Percentiles rank a stretch among this genome's conserved stretches.
These are phyloP conservation scores for Vanacampus margaritifer DNA, from an alignment of 2,113 vertebrate species.

Conservation along the genomic window DNA sequence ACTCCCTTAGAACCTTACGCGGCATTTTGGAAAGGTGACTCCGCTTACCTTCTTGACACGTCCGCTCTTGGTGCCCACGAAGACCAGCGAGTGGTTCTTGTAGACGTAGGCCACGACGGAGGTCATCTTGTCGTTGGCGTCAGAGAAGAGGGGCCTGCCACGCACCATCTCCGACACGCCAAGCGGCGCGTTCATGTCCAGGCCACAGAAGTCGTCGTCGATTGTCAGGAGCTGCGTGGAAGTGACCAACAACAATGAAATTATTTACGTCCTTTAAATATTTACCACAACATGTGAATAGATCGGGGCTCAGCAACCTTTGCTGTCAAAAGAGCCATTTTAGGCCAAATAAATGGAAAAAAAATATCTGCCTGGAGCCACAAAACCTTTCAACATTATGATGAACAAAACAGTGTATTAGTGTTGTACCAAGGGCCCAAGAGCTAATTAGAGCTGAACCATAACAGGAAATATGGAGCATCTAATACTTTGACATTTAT, in stretches of 20 bases:
- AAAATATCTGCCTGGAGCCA: too few species aligned
- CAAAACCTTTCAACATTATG: too few species aligned
- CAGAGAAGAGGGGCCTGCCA: conserved; percentile 88
- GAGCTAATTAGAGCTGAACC: too few species aligned
- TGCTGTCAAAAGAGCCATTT: too few species aligned
- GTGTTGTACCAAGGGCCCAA: too few species aligned
- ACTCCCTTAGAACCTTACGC: conserved; percentile 33
- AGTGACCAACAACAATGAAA: background rate
- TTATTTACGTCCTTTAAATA: background rate
- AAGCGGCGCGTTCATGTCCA: conserved; percentile 98
- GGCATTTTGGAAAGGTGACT: background rate
- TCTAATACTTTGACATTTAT: too few species aligned
- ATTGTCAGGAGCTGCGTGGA: conserved; percentile 87
- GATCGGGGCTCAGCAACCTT: too few species aligned
- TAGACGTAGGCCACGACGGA: conserved; percentile 96
- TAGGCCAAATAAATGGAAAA: too few species aligned
- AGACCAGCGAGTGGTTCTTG: conserved; percentile 97
- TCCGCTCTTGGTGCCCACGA: conserved; percentile 93
- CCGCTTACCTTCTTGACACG: conserved; percentile 92
- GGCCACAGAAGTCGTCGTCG: conserved; percentile 95
- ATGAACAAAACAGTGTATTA: too few species aligned
- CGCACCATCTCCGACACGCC: conserved; percentile 95
- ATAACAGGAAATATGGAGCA: too few species aligned
- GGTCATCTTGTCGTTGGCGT: conserved; percentile 91
- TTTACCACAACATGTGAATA: background rate